A percentile compares a stretch with the other conserved stretches of the same genome.
phyloP scores from a whole-genome alignment of 2,888 invertebrate species.

The Crocallis elinguaria region DNA sequence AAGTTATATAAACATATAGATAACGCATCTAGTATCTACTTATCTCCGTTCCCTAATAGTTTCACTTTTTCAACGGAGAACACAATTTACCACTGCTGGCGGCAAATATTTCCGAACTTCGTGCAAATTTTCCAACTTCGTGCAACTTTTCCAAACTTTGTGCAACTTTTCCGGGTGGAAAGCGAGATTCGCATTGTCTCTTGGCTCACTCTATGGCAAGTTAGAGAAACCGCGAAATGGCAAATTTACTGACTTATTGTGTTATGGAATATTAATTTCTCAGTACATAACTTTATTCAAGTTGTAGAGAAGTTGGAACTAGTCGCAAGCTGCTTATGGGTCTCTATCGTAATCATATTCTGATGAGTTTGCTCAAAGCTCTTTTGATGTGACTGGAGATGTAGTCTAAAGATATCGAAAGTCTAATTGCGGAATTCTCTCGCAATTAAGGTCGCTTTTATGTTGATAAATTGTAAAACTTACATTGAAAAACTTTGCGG shows the following conservation, averaged over 20 bases:
- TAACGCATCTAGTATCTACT: too few species aligned
- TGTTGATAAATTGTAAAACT: too few species aligned
- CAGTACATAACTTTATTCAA: conserved; percentile 28
- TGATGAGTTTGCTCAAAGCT: neutral
- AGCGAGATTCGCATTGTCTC: conserved; percentile 26
- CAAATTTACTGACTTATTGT: conserved; percentile 44
- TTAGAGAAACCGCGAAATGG: conserved; percentile 43
- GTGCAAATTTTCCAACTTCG: conserved; percentile 10
- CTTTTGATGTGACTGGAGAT: too few species aligned
- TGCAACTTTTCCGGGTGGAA: conserved; percentile 5
- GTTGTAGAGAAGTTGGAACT: conserved; percentile 15
- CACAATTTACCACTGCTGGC: conserved; percentile 15
- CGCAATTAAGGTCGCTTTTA: too few species aligned
- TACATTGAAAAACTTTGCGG: too few species aligned
- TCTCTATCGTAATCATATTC: conserved; percentile 21
- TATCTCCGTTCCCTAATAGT: neutral
- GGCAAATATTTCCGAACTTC: conserved; percentile 18
- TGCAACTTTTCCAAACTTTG: conserved; percentile 14
- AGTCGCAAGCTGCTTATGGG: conserved; percentile 17
- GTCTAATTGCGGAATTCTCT: too few species aligned
- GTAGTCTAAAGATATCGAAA: too few species aligned
- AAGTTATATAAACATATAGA: too few species aligned
- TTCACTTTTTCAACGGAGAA: conserved; percentile 9
- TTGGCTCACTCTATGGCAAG: conserved; percentile 19
- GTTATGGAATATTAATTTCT: conserved; percentile 44